phyloP scores from a whole-genome alignment of 1,140 invertebrate genomes.

The Idris sp. region DNA sequence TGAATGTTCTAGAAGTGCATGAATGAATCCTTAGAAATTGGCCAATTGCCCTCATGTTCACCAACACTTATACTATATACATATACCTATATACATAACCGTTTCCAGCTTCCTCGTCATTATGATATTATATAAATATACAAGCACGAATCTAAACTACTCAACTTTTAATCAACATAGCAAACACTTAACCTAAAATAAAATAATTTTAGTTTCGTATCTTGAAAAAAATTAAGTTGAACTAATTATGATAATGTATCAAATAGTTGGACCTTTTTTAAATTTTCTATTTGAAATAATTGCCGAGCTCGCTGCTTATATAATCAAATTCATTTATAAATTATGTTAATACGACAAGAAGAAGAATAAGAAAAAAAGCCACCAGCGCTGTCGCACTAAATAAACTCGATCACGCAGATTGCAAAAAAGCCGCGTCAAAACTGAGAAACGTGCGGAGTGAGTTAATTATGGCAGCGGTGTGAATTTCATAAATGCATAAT shows the following conservation, averaged over 20 bases:
- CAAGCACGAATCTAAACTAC: no score
- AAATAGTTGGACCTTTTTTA: no score
- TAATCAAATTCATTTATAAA: constrained; percentile 37
- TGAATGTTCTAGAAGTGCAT: constrained; percentile 60
- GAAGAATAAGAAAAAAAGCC: constrained; percentile 13
- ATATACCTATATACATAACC: constrained; percentile 11
- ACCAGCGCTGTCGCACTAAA: constrained; percentile 11
- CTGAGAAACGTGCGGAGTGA: constrained; percentile 4
- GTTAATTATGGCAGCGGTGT: constrained; percentile 28
- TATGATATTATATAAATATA: no score
- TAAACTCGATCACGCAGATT: constrained; percentile 15
- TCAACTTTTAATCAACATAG: no score
- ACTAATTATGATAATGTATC: no score
- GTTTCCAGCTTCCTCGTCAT: constrained; percentile 24
- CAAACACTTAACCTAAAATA: no score
- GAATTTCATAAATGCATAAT: constrained; percentile 49
- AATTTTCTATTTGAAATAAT: background rate
- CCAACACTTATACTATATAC: constrained; percentile 42
- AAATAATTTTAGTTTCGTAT: no score
- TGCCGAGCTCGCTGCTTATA: background rate
- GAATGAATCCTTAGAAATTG: constrained; percentile 65
- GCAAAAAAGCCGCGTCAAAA: constrained; percentile 13
- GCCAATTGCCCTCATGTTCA: constrained; percentile 56
- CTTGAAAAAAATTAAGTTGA: no score
- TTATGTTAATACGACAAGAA: constrained; percentile 12